Conservation (phyloP, 2,113 vertebrate genomes). For the Sphaerodactylus townsendi region DNA sequence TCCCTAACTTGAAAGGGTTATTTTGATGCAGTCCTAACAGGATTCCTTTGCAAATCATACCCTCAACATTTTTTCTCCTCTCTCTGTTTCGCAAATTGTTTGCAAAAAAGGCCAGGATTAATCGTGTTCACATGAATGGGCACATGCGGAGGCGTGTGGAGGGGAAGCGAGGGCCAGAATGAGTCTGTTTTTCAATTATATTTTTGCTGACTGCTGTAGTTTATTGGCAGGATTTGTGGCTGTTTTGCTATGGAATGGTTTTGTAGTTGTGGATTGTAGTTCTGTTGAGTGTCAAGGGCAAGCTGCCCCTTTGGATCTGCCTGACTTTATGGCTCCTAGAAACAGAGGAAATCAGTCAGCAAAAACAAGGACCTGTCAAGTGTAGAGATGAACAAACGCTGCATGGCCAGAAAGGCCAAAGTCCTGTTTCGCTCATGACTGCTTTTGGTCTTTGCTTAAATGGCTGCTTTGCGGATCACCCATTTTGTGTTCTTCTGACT, state of each 20-base stretch:
- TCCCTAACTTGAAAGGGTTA: not conserved
- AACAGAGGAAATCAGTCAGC: slow-evolving; percentile 38
- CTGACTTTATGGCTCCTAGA: slow-evolving; percentile 40
- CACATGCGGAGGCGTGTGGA: not conserved
- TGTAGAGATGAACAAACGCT: not conserved
- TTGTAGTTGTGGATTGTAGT: slow-evolving; percentile 41
- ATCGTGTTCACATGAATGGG: accelerated
- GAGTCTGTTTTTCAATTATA: slow-evolving; percentile 18
- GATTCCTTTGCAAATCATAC: not conserved
- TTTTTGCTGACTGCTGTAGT: slow-evolving; percentile 39
- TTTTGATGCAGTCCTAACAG: not conserved
- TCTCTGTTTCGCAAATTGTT: not conserved
- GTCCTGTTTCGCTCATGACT: not conserved
- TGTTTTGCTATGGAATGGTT: slow-evolving; percentile 50
- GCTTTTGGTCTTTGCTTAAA: not conserved
- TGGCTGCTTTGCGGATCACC: not conserved
- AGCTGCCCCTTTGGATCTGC: slow-evolving; percentile 42
- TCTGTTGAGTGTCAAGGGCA: slow-evolving; percentile 50
- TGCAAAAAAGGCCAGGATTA: not conserved
- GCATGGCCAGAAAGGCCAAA: not conserved
- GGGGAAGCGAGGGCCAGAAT: not conserved
- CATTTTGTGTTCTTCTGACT: too few species aligned
- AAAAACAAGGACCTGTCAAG: not conserved
- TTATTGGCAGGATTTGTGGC: slow-evolving; percentile 51
- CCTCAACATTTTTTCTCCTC: not conserved